Evolutionary conservation across 2,113 vertebrate genomes (phyloP).

Genomic region (Ascaphus truei): DNA sequence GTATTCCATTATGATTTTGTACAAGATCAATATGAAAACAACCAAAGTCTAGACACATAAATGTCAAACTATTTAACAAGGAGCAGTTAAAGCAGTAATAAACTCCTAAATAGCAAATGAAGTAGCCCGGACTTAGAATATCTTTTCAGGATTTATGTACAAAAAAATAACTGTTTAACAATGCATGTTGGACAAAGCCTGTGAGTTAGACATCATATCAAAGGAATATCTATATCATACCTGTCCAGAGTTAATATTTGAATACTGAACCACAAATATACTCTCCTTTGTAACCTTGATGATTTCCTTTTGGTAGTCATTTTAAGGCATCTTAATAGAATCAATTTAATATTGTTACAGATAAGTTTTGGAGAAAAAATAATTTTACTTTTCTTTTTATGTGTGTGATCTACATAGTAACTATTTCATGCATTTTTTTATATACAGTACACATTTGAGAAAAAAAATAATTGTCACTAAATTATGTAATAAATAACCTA

Average conservation of each 20-base stretch:
- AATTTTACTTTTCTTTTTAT: no score
- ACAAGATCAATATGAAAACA: slow-evolving; percentile 67
- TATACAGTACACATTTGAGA: no score
- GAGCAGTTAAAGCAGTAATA: slow-evolving; percentile 67
- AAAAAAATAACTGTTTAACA: slow-evolving; percentile 69
- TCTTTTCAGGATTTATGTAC: slow-evolving; percentile 74
- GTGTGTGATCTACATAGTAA: no score
- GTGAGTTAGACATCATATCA: slow-evolving; percentile 62
- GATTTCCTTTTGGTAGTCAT: no score
- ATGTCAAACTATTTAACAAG: slow-evolving; percentile 70
- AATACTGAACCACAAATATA: no score
- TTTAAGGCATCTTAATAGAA: no score
- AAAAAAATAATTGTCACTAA: no score
- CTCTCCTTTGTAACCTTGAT: no score
- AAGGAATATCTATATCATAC: slow-evolving; percentile 66
- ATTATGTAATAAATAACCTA: no score
- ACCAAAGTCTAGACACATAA: slow-evolving; percentile 70
- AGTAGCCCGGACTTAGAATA: slow-evolving; percentile 79
- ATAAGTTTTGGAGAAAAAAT: no score
- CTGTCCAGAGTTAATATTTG: slow-evolving; percentile 59
- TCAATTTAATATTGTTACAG: no score
- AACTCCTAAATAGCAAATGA: slow-evolving; percentile 78
- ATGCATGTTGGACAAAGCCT: slow-evolving; percentile 72
- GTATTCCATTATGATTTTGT: slow-evolving; percentile 56
- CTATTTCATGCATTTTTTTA: no score